Conservation (phyloP, 2,113 vertebrate genomes). For the Elephas maximus region DNA sequence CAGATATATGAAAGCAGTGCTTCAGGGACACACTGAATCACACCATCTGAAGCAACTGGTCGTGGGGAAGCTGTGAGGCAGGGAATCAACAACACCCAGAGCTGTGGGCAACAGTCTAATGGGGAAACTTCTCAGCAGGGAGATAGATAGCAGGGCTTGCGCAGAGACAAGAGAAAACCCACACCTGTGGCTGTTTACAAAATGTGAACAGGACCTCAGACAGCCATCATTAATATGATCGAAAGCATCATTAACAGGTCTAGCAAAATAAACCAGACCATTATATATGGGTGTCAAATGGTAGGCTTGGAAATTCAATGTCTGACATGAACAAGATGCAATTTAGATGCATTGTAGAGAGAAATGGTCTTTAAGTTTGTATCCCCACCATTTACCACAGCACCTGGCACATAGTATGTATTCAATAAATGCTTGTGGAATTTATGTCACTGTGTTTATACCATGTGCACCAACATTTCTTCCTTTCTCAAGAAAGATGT, state of each 20-base stretch:
- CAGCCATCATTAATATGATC: neutral
- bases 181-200: conserved; percentile 60
- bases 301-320: neutral
- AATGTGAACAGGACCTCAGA: neutral
- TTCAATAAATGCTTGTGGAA: neutral
- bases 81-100: neutral
- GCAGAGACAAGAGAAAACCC: neutral
- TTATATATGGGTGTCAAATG: neutral
- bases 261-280: neutral
- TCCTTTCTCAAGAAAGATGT: neutral
- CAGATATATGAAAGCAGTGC: neutral
- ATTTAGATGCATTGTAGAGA: neutral
- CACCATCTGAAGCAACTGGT: neutral
- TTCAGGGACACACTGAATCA: conserved; percentile 45
- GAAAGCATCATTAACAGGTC: neutral
- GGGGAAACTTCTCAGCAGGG: neutral
- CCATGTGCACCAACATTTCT: neutral
- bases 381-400: neutral
- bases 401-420: neutral
- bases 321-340: neutral
- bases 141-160: neutral
- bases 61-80: neutral
- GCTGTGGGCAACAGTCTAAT: conserved; percentile 11
- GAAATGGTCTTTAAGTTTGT: neutral
- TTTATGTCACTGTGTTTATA: neutral